Conservation (phyloP, 2,888 invertebrate genomes). For the Scelioninae gen. 1 region DNA sequence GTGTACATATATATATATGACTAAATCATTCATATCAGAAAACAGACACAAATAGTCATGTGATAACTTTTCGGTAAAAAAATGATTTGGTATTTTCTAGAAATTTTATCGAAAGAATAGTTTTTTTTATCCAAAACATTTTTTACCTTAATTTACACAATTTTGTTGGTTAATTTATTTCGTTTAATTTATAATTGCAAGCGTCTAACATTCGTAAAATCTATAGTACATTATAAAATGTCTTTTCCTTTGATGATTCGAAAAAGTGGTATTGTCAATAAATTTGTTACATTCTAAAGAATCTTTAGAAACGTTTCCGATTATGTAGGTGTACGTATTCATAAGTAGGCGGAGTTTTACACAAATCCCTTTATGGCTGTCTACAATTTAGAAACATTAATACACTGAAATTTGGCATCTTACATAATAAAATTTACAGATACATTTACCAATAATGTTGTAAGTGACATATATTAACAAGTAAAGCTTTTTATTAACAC, state of each 20-base stretch:
- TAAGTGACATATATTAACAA: neutral
- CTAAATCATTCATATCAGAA: too few species aligned
- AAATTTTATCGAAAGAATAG: too few species aligned
- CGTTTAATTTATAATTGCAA: constrained; percentile 18
- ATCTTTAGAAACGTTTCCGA: constrained; percentile 36
- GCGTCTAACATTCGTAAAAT: constrained; percentile 53
- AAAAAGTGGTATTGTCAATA: constrained; percentile 53
- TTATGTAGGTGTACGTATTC: constrained; percentile 63
- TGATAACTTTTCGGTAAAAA: too few species aligned
- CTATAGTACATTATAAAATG: constrained; percentile 42
- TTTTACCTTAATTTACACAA: too few species aligned
- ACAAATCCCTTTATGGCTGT: constrained; percentile 57
- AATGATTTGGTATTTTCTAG: too few species aligned
- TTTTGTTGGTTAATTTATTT: constrained; percentile 49
- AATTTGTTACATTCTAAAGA: constrained; percentile 58
- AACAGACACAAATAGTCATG: too few species aligned
- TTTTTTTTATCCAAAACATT: too few species aligned
- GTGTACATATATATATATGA: too few species aligned
- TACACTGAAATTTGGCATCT: constrained; percentile 26
- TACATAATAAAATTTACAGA: constrained; percentile 21
- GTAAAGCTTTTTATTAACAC: neutral
- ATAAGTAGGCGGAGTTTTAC: constrained; percentile 67
- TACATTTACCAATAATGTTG: neutral
- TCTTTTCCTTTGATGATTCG: constrained; percentile 23
- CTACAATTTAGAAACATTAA: constrained; percentile 37